Evolutionary conservation across 1,140 invertebrate genomes (phyloP).

Genomic region (Drosophila equinoxialis): DNA sequence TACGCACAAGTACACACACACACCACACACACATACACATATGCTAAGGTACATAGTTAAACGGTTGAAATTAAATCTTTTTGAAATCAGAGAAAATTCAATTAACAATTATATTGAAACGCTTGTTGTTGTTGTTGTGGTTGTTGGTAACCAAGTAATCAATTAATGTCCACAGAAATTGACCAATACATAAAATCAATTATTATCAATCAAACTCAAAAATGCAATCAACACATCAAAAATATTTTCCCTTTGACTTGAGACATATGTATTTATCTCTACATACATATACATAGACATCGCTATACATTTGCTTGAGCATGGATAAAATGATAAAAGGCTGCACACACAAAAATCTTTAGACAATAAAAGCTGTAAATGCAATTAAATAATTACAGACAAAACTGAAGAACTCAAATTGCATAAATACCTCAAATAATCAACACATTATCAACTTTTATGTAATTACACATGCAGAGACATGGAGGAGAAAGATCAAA

Average conservation of each 20-base stretch:
- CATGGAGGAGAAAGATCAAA: not conserved
- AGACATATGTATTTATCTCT: not conserved
- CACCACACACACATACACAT: slow-evolving; percentile 11
- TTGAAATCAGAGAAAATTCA: slow-evolving; percentile 16
- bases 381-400: slow-evolving; percentile 74
- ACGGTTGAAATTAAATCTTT: slow-evolving; percentile 16
- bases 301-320: too few relatives aligned
- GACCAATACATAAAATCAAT: slow-evolving; percentile 4
- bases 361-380: slow-evolving; percentile 57
- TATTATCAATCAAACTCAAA: slow-evolving; percentile 11
- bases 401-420: slow-evolving; percentile 47
- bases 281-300: not conserved
- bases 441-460: slow-evolving; percentile 78
- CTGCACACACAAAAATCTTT: slow-evolving; percentile 40
- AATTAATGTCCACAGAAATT: slow-evolving; percentile 47
- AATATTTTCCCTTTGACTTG: slow-evolving; percentile 30
- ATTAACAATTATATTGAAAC: not conserved
- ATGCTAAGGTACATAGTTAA: not conserved
- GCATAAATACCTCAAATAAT: slow-evolving; percentile 73
- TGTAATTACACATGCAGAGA: slow-evolving; percentile 66
- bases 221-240: slow-evolving; percentile 44
- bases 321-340: not conserved
- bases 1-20: slow-evolving; percentile 40
- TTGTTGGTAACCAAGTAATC: slow-evolving; percentile 26
- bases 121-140: not conserved